Evolutionary conservation across 2,113 vertebrate genomes (phyloP), one percentile per base, ranked within the genome.

Genomic region (Callionymus lyra): DNA sequence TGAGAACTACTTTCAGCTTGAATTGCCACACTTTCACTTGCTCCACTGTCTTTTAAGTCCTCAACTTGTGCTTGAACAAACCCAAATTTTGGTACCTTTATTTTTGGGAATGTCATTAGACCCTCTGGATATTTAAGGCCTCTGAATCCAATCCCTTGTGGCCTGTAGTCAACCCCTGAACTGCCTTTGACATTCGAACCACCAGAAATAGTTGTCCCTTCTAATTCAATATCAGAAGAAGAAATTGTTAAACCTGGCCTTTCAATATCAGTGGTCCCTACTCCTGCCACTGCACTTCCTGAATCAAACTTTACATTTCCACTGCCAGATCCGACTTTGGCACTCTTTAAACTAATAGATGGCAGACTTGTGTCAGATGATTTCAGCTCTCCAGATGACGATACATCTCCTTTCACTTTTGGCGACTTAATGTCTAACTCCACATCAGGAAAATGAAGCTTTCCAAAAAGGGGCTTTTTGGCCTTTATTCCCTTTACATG

Each of bases 351-450:
- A 15, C 17, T 16, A 6, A 19, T 17, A 8, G 21, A 27, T 27
- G 21, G 21, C 4, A 27, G 21, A 27, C 8, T 27, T 27, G 21
- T 8, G 8, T 33, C 10, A n/a, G 44, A 32, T 32, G 44, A 35
- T 35, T 45, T 35, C 44, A 45, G 17, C 16, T 17, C 44, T 33
- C 34, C 44, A 21, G 71, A 74, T 11, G 63, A 52, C 0, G 85
- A 65, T 11, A 71, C 80, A 9, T 90, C 89, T 0, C 73, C 82
- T 64, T 91, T 87, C 42, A 75, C 52, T 31, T 88, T 82, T 13
- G 89, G 81, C 0, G 93, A 92, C 65, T 92, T 93, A 0, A 98
- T 85, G 45, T 97, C 92, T 41, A 98, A 88, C 35, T 97, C 94
- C 0, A 98, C 90, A 38, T 92, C 90, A 0, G 94, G 94, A 61